Evolutionary conservation across 2,797 vertebrate species (phyloP).

Genomic region (Hippoglossus hippoglossus): DNA sequence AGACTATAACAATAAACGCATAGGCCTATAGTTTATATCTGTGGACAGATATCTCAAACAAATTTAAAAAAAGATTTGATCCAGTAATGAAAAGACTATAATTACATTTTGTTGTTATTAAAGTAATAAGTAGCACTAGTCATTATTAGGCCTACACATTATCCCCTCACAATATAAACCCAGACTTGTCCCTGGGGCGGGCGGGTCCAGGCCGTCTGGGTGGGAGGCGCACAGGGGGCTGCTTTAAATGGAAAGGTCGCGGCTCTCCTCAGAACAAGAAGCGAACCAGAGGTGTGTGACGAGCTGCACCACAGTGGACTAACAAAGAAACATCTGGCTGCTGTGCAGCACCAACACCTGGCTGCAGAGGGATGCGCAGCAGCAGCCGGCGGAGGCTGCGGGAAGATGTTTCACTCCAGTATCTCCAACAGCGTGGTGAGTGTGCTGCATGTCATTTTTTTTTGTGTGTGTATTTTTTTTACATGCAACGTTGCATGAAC

Average conservation of each 20-base stretch:
- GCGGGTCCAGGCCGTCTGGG: conserved; percentile 40
- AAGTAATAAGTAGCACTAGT: neutral
- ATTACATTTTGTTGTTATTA: too few species aligned
- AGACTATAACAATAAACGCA: neutral
- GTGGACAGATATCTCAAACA: too few species aligned
- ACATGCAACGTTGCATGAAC: too few species aligned
- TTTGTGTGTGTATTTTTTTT: too few species aligned
- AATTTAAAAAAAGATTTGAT: too few species aligned
- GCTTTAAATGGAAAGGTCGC: conserved; percentile 18
- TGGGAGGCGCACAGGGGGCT: conserved; percentile 50
- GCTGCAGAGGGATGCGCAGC: conserved; percentile 83
- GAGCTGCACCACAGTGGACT: conserved; percentile 19
- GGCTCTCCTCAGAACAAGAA: neutral
- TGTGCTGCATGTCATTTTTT: neutral
- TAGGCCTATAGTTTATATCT: too few species aligned
- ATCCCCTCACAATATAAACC: too few species aligned
- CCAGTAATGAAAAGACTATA: too few species aligned
- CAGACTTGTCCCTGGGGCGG: conserved; percentile 25
- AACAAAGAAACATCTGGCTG: neutral
- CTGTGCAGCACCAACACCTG: conserved; percentile 49
- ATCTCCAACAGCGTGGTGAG: conserved; percentile 87
- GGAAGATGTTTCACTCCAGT: conserved; percentile 78
- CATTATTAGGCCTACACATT: neutral
- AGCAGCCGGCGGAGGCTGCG: conserved; percentile 85
- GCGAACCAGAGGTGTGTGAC: neutral